These are phyloP conservation scores for Rallus limicola DNA, from an alignment of 2,113 vertebrate genomes.

Conservation along the genomic window DNA sequence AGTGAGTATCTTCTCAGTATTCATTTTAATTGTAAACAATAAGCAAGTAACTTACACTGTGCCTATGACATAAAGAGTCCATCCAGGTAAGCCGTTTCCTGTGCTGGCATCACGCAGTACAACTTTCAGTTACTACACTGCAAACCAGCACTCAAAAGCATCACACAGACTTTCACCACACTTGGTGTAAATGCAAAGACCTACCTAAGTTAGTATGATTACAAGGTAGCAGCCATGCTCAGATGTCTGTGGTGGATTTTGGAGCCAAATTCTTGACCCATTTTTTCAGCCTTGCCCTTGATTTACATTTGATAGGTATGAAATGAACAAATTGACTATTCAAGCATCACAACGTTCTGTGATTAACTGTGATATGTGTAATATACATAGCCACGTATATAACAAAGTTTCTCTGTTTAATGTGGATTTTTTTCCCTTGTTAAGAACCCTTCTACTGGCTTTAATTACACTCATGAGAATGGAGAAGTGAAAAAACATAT, in stretches of 20 bases:
- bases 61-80: background rate
- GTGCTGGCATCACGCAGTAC: background rate
- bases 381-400: background rate
- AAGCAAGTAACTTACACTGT: background rate
- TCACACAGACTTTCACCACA: background rate
- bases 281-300: background rate
- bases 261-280: background rate
- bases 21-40: background rate
- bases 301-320: background rate
- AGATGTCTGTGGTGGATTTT: background rate
- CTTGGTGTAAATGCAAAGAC: background rate
- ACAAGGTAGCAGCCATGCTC: background rate
- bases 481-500: background rate
- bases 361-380: background rate
- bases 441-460: background rate
- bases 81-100: background rate
- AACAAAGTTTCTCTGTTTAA: background rate
- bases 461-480: background rate
- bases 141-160: background rate
- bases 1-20: background rate
- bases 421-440: background rate
- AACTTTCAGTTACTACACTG: background rate
- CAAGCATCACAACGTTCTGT: background rate
- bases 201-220: accelerated
- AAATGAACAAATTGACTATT: background rate